A percentile compares a stretch with the other conserved stretches of the same genome.
phyloP scores from a whole-genome alignment of 2,888 invertebrate genomes.

The Tetragonula carbonaria region DNA sequence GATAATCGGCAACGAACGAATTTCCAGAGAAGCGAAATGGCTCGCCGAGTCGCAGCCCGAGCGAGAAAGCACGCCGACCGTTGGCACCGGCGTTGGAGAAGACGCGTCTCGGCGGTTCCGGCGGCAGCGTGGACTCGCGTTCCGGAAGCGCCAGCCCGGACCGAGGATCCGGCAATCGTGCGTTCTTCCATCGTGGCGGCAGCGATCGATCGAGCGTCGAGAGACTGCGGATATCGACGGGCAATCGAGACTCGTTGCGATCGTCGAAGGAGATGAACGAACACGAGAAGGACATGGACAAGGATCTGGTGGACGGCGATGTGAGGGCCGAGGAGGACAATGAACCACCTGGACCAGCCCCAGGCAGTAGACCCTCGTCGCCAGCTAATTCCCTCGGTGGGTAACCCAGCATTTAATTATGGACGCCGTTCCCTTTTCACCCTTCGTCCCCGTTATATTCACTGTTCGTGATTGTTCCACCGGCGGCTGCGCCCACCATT shows the following conservation, averaged over 20 bases:
- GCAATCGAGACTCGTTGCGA: slow-evolving; percentile 76
- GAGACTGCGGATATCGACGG: slow-evolving; percentile 77
- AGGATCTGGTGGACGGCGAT: slow-evolving; percentile 81
- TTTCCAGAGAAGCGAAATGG: slow-evolving; percentile 78
- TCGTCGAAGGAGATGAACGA: slow-evolving; percentile 78
- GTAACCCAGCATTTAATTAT: slow-evolving; percentile 72
- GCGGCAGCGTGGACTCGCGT: slow-evolving; percentile 81
- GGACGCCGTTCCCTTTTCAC: slow-evolving; percentile 66
- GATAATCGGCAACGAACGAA: neutral
- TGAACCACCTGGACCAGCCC: slow-evolving; percentile 82
- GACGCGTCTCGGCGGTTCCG: slow-evolving; percentile 80
- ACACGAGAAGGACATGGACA: slow-evolving; percentile 76
- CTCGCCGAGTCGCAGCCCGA: slow-evolving; percentile 83
- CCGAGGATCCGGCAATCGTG: slow-evolving; percentile 72
- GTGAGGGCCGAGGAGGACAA: slow-evolving; percentile 83
- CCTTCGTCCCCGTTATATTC: slow-evolving; percentile 48
- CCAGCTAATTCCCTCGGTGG: slow-evolving; percentile 79
- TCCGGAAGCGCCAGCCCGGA: slow-evolving; percentile 82
- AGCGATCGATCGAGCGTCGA: slow-evolving; percentile 79
- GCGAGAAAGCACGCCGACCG: slow-evolving; percentile 84
- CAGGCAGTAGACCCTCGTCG: slow-evolving; percentile 81
- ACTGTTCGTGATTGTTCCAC: slow-evolving; percentile 49
- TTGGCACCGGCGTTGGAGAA: slow-evolving; percentile 81
- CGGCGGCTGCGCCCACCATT: slow-evolving; percentile 25
- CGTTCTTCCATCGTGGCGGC: slow-evolving; percentile 77